Conservation (phyloP, 1,140 invertebrate genomes). For the Ceratitis capitata region DNA sequence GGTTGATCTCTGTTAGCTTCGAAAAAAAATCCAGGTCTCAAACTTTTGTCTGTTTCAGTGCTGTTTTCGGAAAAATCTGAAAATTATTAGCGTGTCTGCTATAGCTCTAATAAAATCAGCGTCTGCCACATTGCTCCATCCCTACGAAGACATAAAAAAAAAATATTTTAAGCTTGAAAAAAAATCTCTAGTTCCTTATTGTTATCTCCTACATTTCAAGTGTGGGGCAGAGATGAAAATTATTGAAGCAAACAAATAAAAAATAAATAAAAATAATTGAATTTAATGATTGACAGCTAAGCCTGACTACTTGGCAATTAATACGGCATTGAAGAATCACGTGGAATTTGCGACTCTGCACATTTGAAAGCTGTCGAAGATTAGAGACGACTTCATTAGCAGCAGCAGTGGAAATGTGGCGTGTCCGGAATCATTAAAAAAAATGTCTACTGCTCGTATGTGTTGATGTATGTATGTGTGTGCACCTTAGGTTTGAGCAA, state of each 20-base stretch:
- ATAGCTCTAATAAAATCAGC: too few relatives aligned
- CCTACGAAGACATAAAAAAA: too few relatives aligned
- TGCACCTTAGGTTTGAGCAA: neutral
- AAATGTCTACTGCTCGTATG: neutral
- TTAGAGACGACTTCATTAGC: neutral
- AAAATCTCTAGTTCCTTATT: too few relatives aligned
- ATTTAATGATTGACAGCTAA: neutral
- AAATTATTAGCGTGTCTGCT: too few relatives aligned
- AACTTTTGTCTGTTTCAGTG: too few relatives aligned
- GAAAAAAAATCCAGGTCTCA: too few relatives aligned
- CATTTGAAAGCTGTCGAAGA: constrained; percentile 2
- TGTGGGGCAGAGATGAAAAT: neutral
- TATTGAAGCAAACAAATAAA: neutral
- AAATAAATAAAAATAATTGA: neutral
- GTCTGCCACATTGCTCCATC: neutral
- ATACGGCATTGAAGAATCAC: neutral
- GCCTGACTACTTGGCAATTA: neutral
- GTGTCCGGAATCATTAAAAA: constrained; percentile 1
- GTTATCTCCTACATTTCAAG: neutral
- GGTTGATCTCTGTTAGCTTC: too few relatives aligned
- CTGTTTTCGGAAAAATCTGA: too few relatives aligned
- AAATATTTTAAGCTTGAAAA: too few relatives aligned
- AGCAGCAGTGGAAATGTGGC: neutral
- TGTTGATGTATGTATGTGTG: neutral
- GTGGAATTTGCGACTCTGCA: neutral